Evolutionary conservation across 1,140 invertebrate genomes (phyloP).

Genomic region (Solenopsis invicta): DNA sequence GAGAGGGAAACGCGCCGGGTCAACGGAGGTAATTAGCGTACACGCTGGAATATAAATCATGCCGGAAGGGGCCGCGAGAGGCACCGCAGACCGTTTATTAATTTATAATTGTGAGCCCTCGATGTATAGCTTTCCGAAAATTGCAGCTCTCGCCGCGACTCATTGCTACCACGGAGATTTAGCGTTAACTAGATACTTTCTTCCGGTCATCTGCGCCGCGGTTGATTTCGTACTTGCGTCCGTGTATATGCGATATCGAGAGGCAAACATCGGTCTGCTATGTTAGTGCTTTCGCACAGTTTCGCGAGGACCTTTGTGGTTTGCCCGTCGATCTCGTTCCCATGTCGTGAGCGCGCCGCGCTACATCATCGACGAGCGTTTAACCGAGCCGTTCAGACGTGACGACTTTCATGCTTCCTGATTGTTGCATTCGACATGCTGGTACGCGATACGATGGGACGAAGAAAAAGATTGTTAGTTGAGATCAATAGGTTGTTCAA

Average conservation of each 20-base stretch:
- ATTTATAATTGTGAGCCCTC: constrained; percentile 79
- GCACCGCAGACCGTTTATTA: constrained; percentile 77
- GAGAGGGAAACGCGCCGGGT: constrained; percentile 35
- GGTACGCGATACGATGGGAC: not conserved
- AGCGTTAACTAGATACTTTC: constrained; percentile 75
- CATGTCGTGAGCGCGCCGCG: constrained; percentile 65
- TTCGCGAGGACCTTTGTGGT: constrained; percentile 50
- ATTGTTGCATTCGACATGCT: constrained; percentile 60
- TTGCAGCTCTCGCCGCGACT: constrained; percentile 74
- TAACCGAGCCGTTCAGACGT: constrained; percentile 72
- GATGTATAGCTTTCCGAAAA: constrained; percentile 75
- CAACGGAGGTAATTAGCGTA: constrained; percentile 75
- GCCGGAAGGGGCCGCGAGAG: constrained; percentile 67
- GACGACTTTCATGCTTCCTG: constrained; percentile 74
- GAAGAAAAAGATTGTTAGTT: constrained; percentile 18
- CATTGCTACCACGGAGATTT: constrained; percentile 74
- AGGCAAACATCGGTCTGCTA: not conserved
- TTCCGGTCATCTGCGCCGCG: constrained; percentile 62
- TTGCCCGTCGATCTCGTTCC: constrained; percentile 71
- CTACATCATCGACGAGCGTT: constrained; percentile 69
- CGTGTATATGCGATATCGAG: constrained; percentile 53
- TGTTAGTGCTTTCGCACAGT: constrained; percentile 66
- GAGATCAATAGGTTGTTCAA: no score
- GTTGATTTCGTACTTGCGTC: not conserved
- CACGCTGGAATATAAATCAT: constrained; percentile 76